These are phyloP conservation scores for Sphenodon punctatus DNA, from an alignment of 2,797 vertebrate species.

Conservation along the genomic window DNA sequence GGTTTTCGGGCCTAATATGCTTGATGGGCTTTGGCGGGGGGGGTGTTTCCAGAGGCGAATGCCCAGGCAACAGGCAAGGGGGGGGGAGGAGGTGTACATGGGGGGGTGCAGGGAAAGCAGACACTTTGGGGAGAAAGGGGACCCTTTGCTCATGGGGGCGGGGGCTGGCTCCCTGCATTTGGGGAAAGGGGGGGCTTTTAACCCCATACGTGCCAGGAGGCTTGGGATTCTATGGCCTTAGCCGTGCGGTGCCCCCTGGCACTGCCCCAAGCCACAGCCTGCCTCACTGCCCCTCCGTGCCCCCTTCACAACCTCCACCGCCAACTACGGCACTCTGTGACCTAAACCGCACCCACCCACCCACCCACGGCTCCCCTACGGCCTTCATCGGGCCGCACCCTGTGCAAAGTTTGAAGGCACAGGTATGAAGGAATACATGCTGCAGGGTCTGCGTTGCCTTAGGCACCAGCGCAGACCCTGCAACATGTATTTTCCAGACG, in stretches of 20 bases:
- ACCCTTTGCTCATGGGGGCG: neutral
- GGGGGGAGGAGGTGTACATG: neutral
- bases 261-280: neutral
- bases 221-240: neutral
- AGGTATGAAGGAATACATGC: too few species aligned
- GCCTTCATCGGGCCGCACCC: too few species aligned
- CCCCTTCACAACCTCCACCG: too few species aligned
- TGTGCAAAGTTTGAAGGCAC: too few species aligned
- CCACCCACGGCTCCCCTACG: too few species aligned
- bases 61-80: neutral
- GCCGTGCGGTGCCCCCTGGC: neutral
- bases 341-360: too few species aligned
- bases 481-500: too few species aligned
- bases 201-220: neutral
- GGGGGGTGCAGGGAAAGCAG: neutral
- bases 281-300: neutral
- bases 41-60: neutral
- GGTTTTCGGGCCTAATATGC: neutral
- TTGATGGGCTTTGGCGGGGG: neutral
- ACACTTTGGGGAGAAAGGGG: neutral
- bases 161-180: too few species aligned
- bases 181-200: neutral
- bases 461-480: too few species aligned
- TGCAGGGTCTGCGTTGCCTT: too few species aligned
- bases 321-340: too few species aligned